Percentiles rank a stretch among this genome's conserved stretches.
These are phyloP conservation scores for Formica aserva DNA, from an alignment of 2,888 invertebrate species.

Conservation along the genomic window DNA sequence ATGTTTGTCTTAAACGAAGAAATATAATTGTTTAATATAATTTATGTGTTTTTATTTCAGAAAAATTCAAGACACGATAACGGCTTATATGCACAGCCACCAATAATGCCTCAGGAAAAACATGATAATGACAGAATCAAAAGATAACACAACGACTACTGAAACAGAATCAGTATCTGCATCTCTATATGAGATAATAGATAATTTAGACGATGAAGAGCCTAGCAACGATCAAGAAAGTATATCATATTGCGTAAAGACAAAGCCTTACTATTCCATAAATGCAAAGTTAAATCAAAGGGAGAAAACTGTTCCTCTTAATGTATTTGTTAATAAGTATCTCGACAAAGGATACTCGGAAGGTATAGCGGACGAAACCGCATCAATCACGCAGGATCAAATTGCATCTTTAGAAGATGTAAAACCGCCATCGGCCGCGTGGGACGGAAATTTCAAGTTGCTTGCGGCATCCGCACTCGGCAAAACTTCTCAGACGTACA, in stretches of 20 bases:
- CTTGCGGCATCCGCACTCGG: conserved; percentile 74
- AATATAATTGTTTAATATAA: conserved; percentile 19
- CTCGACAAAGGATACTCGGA: conserved; percentile 70
- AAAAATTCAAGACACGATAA: conserved; percentile 82
- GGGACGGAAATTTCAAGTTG: conserved; percentile 81
- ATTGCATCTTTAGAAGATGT: conserved; percentile 78
- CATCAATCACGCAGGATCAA: conserved; percentile 69
- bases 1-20: background rate
- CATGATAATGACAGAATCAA: conserved; percentile 74
- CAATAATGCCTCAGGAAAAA: conserved; percentile 69
- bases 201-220: conserved; percentile 78
- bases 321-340: conserved; percentile 69
- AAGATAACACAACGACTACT: conserved; percentile 63
- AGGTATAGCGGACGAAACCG: conserved; percentile 68
- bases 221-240: conserved; percentile 79
- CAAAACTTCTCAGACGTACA: conserved; percentile 79
- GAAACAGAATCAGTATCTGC: conserved; percentile 68
- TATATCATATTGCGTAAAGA: conserved; percentile 83
- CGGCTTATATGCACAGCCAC: conserved; percentile 74
- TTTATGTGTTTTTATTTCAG: conserved; percentile 75
- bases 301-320: conserved; percentile 77
- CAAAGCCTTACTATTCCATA: conserved; percentile 84
- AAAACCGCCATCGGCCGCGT: conserved; percentile 73
- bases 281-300: conserved; percentile 83
- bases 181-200: conserved; percentile 56